A percentile compares a stretch with the other conserved stretches of the same genome.
phyloP scores from a whole-genome alignment of 1,140 invertebrate genomes.

The Ladona fulva region DNA sequence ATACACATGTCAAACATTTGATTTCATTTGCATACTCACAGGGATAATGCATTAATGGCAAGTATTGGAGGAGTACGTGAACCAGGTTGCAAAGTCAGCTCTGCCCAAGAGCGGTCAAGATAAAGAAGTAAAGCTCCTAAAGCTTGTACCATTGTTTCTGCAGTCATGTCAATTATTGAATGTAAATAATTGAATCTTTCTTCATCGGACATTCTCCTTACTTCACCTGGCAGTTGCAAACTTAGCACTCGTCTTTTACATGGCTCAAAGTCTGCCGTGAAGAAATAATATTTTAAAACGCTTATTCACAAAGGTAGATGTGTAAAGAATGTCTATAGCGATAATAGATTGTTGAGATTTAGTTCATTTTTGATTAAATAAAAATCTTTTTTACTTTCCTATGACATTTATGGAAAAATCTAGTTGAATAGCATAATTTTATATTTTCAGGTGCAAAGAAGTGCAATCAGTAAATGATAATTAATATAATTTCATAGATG shows the following conservation, averaged over 20 bases:
- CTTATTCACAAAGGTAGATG: too few species aligned
- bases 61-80: conserved; percentile 45
- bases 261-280: conserved; percentile 44
- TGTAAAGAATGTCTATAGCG: too few species aligned
- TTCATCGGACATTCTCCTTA: conserved; percentile 42
- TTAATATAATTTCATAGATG: too few species aligned
- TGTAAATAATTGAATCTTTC: conserved; percentile 54
- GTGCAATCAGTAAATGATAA: too few species aligned
- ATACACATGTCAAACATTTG: too few species aligned
- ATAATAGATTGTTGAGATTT: too few species aligned
- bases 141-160: conserved; percentile 54
- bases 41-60: conserved; percentile 48
- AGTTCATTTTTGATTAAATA: too few species aligned
- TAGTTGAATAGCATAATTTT: too few species aligned
- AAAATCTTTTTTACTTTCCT: too few species aligned
- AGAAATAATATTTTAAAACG: too few species aligned
- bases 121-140: conserved; percentile 63
- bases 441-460: too few species aligned
- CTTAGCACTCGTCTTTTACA: conserved; percentile 50
- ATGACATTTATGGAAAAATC: too few species aligned
- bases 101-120: conserved; percentile 57
- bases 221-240: conserved; percentile 50
- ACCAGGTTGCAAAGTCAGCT: conserved; percentile 43
- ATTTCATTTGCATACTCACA: conserved; percentile 43
- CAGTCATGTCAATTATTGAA: conserved; percentile 57